Conservation (phyloP, 2,113 vertebrate species). For the Bos indicus region DNA sequence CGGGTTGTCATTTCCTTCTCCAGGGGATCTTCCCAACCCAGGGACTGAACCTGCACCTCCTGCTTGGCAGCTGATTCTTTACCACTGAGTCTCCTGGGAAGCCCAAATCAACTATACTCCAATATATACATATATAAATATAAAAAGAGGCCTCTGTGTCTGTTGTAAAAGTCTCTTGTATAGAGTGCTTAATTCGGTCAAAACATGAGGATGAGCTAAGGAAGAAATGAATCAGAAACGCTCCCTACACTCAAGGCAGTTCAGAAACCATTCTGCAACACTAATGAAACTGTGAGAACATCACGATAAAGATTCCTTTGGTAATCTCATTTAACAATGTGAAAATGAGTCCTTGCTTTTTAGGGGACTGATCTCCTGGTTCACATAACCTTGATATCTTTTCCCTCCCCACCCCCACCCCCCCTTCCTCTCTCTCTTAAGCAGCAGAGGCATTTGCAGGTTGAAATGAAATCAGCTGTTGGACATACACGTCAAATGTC, state of each 20-base stretch:
- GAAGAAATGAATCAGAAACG: not conserved
- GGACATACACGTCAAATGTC: not conserved
- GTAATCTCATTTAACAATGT: slow-evolving; percentile 9
- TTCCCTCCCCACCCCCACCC: not conserved
- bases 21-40: too few species aligned
- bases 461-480: not conserved
- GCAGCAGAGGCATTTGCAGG: not conserved
- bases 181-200: not conserved
- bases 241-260: not conserved
- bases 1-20: too few species aligned
- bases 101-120: not conserved
- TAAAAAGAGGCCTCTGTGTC: not conserved
- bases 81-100: not conserved
- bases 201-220: not conserved
- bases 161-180: not conserved
- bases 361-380: not conserved
- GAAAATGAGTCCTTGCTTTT: not conserved
- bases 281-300: not conserved
- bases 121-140: not conserved
- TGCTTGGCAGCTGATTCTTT: not conserved
- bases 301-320: not conserved
- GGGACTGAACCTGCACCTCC: too few species aligned
- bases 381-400: not conserved
- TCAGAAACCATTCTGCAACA: not conserved
- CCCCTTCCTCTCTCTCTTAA: not conserved